phyloP scores from a whole-genome alignment of 2,888 invertebrate genomes.

The Uropetala carovei region DNA sequence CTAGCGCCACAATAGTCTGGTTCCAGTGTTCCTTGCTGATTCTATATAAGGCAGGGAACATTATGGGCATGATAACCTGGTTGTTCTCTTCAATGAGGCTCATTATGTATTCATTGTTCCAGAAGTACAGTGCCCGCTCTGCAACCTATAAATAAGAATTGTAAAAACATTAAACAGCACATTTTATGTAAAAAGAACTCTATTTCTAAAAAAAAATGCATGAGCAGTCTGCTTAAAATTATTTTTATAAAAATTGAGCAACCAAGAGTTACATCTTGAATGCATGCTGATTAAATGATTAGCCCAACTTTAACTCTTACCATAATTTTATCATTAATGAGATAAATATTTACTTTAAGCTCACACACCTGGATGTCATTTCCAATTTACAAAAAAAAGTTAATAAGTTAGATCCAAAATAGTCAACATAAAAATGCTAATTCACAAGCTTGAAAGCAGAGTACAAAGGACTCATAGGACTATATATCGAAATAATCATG shows the following conservation, averaged over 20 bases:
- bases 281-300: too few species aligned
- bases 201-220: too few species aligned
- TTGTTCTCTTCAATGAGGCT: constrained; percentile 99
- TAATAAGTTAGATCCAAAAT: too few species aligned
- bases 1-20: constrained; percentile 99
- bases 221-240: too few species aligned
- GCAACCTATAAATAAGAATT: constrained; percentile 85
- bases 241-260: too few species aligned
- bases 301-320: too few species aligned
- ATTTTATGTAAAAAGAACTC: too few species aligned
- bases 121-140: constrained; percentile 98
- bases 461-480: neutral
- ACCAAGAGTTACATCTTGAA: too few species aligned
- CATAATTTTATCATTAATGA: too few species aligned
- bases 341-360: too few species aligned
- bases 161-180: neutral
- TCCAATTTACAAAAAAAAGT: too few species aligned
- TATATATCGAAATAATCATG: neutral
- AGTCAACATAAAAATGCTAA: neutral
- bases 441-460: neutral
- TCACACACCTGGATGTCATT: too few species aligned
- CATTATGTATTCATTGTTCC: constrained; percentile 99
- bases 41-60: constrained; percentile 99
- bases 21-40: constrained; percentile 99
- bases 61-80: constrained; percentile 98